A percentile compares a stretch with the other conserved stretches of the same genome.
phyloP scores from a whole-genome alignment of 2,888 invertebrate species.

The Rhimphoctona megacephalus region DNA sequence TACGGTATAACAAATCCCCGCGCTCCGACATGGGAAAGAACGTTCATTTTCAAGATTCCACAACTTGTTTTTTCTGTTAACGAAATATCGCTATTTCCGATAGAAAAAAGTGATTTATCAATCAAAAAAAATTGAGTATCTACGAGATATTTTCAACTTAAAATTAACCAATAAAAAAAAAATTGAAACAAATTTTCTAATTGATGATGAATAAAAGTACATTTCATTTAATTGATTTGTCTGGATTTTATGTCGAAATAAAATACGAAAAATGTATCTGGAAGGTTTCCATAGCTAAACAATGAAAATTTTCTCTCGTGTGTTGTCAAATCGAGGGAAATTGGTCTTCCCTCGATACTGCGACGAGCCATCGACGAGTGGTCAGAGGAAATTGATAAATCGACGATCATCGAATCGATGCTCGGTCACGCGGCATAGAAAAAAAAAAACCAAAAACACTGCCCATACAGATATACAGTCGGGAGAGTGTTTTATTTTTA shows the following conservation, averaged over 20 bases:
- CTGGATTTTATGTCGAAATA: not conserved
- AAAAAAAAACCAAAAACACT: slow-evolving; percentile 5
- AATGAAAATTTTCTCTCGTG: slow-evolving; percentile 1
- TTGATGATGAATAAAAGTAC: not conserved
- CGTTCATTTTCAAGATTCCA: not conserved
- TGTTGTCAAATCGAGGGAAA: slow-evolving; percentile 38
- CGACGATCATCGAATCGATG: slow-evolving; percentile 55
- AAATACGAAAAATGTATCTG: not conserved
- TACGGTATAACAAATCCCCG: not conserved
- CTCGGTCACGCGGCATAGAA: slow-evolving; percentile 30
- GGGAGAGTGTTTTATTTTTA: not conserved
- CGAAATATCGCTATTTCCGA: not conserved
- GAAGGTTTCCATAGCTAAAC: not conserved
- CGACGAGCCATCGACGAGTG: slow-evolving; percentile 10
- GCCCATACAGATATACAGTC: not conserved
- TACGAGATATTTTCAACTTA: not conserved
- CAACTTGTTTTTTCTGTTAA: not conserved
- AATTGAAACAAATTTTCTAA: not conserved
- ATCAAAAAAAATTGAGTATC: not conserved
- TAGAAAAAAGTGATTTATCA: not conserved
- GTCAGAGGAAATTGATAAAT: slow-evolving; percentile 54
- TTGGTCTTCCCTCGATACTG: slow-evolving; percentile 32
- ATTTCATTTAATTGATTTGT: not conserved
- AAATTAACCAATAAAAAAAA: not conserved
- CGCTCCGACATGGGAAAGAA: not conserved